These are phyloP conservation scores for Pelvicachromis taeniatus DNA, from an alignment of 2,113 vertebrate species.

Conservation along the genomic window DNA sequence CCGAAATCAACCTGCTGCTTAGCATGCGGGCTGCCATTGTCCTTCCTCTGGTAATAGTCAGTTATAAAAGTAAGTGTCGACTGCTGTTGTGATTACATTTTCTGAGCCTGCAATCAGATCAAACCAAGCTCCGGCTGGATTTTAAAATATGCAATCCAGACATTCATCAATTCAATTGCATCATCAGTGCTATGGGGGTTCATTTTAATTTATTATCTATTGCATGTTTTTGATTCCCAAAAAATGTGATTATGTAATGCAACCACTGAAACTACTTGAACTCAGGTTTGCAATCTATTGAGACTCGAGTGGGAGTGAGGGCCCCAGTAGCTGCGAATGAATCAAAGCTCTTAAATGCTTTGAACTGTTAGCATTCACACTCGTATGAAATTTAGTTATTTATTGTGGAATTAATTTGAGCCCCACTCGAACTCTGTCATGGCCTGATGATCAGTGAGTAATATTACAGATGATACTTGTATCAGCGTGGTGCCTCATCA, in stretches of 20 bases:
- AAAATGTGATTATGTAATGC: slow-evolving; percentile 30
- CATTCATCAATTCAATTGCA: background rate
- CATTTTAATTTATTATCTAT: slow-evolving; percentile 18
- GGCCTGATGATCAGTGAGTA: background rate
- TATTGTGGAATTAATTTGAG: background rate
- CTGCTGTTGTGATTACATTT: background rate
- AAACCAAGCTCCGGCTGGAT: background rate
- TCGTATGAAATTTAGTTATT: slow-evolving; percentile 2
- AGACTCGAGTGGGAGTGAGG: slow-evolving; percentile 4
- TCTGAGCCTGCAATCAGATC: background rate
- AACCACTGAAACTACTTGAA: slow-evolving; percentile 33
- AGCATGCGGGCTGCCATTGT: background rate
- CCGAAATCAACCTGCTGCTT: background rate
- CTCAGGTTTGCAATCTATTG: slow-evolving; percentile 14
- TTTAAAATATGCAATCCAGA: slow-evolving; percentile 4
- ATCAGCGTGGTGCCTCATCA: background rate
- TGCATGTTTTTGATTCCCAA: slow-evolving; percentile 38
- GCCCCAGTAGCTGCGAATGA: background rate
- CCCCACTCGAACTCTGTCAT: background rate
- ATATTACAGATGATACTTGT: background rate
- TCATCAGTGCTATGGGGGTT: background rate
- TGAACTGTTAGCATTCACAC: background rate
- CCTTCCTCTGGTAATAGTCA: background rate
- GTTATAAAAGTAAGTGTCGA: background rate
- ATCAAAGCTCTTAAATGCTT: slow-evolving; percentile 13